Conservation (phyloP, 2,888 invertebrate species). For the Ligdia adustata region DNA sequence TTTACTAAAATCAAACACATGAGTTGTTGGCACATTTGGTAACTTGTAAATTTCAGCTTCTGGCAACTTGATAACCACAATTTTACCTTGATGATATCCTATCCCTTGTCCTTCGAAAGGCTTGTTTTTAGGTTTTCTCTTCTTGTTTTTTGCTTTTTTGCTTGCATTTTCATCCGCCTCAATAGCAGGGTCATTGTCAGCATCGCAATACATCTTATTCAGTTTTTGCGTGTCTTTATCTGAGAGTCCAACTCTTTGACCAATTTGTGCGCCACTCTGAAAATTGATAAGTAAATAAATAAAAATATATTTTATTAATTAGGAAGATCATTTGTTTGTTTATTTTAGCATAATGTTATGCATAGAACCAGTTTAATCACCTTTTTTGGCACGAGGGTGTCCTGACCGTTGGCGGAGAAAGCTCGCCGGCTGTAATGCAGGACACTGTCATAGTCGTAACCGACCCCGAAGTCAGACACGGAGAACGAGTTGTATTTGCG, state of each 20-base stretch:
- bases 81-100: conserved; percentile 80
- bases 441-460: conserved; percentile 89
- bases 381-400: conserved; percentile 86
- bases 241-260: conserved; percentile 83
- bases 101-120: conserved; percentile 76
- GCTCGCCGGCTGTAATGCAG: conserved; percentile 89
- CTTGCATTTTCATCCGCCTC: conserved; percentile 54
- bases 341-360: conserved; percentile 9
- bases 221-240: conserved; percentile 83
- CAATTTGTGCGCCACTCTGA: conserved; percentile 76
- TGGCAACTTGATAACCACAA: conserved; percentile 73
- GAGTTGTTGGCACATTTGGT: conserved; percentile 58
- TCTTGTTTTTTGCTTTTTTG: conserved; percentile 61
- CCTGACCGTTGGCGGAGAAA: conserved; percentile 87
- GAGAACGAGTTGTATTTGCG: conserved; percentile 86
- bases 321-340: not conserved
- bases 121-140: conserved; percentile 60
- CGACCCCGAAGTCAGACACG: conserved; percentile 87
- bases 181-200: conserved; percentile 50
- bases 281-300: too few species aligned
- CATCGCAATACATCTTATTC: conserved; percentile 83
- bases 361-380: conserved; percentile 43
- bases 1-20: conserved; percentile 76
- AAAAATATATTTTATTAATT: too few species aligned
- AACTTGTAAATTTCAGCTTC: conserved; percentile 61